phyloP scores from a whole-genome alignment of 2,113 vertebrate species.

The Elanoides forficatus region DNA sequence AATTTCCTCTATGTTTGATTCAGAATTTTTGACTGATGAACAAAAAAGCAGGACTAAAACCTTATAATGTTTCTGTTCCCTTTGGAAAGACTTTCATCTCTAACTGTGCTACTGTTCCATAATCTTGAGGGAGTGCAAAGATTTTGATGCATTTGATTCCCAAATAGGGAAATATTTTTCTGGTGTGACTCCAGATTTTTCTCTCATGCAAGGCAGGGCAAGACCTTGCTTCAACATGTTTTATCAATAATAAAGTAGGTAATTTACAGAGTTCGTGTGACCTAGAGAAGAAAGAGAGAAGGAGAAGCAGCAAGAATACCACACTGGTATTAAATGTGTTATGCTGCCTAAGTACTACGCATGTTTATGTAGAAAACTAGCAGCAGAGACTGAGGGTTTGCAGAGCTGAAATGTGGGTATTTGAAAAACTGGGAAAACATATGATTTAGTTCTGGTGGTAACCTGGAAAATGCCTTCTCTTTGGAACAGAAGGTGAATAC shows the following conservation, averaged over 20 bases:
- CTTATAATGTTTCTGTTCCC: background rate
- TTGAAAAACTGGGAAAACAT: background rate
- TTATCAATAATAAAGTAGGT: background rate
- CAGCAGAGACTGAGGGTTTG: background rate
- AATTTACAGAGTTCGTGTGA: background rate
- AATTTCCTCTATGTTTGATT: background rate
- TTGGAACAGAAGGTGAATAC: background rate
- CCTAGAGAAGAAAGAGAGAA: background rate
- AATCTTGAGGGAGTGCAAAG: background rate
- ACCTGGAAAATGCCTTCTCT: background rate
- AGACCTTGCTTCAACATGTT: background rate
- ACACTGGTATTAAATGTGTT: background rate
- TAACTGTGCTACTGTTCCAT: background rate
- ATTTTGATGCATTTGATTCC: background rate
- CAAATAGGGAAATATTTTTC: background rate
- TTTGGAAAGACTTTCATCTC: background rate
- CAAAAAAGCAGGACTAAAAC: background rate
- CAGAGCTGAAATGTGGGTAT: background rate
- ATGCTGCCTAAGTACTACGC: background rate
- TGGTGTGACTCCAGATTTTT: background rate
- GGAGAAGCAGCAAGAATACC: background rate
- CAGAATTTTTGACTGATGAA: background rate
- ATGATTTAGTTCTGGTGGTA: background rate
- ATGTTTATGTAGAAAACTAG: background rate
- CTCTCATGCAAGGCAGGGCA: background rate